Base-by-base conservation (phyloP, 2,797 vertebrate genomes). In the Pangasius larnaudii region DNA sequence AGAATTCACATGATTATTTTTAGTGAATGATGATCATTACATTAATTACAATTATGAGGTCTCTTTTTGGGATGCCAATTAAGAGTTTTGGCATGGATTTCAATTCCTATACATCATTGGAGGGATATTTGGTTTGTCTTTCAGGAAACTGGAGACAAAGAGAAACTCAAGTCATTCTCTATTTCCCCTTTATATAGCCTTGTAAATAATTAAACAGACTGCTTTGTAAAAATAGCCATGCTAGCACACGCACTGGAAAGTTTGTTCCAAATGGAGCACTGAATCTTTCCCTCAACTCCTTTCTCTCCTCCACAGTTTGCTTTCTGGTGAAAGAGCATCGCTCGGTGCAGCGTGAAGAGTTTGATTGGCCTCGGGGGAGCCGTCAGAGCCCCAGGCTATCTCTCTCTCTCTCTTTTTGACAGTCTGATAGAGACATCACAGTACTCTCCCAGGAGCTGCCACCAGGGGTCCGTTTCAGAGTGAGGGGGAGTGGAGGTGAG, bases 391-490 rank as follows among this genome's bases (percentile, higher is more conserved):
- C 95, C 93, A 91, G 96, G 96, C 96, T 94, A 95, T 96, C 95
- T 96, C 94, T 79, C 74, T 51, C 58, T 79, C 85, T 86, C 85
- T 86, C 74, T 86, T 96, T 96, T 95, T 96, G 96, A 96, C 96
- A 96, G 95, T 94, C 95, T 96, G 96, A 97, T 96, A 96, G 95
- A 97, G 96, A 96, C 96, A 96, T 96, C 96, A 96, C 93, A 94
- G 92, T 93, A 93, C 90, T 96, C 96, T 96, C 96, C 93, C 94
- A 95, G 95, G 96, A 96, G 93, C 95, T 95, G 95, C 95, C 94
- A 96, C 94, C 95, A 95, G 96, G 95, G 95, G 95, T 96, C 95
- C 93, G 89, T 95, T 97, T 96, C 96, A 96, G 96, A 96, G 95
- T 93, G 93, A 95, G 95, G 95, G 95, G 96, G 94, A 95, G 95